Evolutionary conservation across 2,888 invertebrate species (phyloP).

Genomic region (Chymomyza fuscimana): DNA sequence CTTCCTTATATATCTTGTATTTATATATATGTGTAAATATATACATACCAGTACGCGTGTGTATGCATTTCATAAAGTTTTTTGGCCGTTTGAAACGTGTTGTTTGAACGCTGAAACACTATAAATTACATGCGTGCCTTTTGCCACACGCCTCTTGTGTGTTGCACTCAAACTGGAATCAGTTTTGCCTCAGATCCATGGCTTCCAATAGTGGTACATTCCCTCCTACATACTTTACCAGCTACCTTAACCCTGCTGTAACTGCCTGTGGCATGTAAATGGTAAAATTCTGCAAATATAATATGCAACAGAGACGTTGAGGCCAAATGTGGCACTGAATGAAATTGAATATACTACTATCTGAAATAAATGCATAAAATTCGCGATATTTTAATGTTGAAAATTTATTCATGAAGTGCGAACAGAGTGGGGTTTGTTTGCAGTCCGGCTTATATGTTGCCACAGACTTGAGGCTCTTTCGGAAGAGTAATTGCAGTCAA

Average conservation of each 20-base stretch:
- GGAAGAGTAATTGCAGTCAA: background rate
- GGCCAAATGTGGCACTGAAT: background rate
- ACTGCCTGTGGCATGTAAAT: constrained; percentile 4
- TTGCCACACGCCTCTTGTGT: constrained; percentile 70
- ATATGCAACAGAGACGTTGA: constrained; percentile 16
- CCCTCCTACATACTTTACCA: too few relatives aligned
- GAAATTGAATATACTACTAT: constrained; percentile 18
- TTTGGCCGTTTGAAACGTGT: constrained; percentile 60
- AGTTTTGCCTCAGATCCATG: constrained; percentile 27
- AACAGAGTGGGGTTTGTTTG: constrained; percentile 21
- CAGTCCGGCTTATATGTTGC: background rate
- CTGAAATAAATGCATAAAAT: constrained; percentile 51
- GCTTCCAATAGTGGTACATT: background rate
- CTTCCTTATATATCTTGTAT: constrained; percentile 21
- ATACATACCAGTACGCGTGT: background rate
- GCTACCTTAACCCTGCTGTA: background rate
- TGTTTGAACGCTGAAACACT: constrained; percentile 74
- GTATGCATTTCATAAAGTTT: constrained; percentile 15
- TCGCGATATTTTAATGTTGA: constrained; percentile 47
- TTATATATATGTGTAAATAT: too few relatives aligned
- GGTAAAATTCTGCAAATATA: constrained; percentile 4
- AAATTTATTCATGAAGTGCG: constrained; percentile 62
- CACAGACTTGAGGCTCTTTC: constrained; percentile 3
- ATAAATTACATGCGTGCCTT: constrained; percentile 73
- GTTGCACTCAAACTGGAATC: constrained; percentile 64